A percentile compares a stretch with the other conserved stretches of the same genome.
Conservation (phyloP, 2,888 invertebrate genomes). For the Hartigia nigra region DNA sequence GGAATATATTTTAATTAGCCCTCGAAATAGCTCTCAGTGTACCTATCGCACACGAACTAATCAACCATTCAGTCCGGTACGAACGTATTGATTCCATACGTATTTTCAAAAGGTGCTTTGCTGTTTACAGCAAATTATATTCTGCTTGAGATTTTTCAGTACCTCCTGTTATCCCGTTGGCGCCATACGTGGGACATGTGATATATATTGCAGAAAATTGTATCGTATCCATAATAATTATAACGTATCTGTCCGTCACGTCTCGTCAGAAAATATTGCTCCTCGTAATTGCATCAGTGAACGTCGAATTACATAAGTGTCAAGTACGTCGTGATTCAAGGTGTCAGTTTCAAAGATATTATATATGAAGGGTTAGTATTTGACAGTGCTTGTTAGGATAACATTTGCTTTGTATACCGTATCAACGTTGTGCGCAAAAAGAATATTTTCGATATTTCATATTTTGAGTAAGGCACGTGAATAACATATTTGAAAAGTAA, state of each 20-base stretch:
- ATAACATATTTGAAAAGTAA: too few relatives aligned
- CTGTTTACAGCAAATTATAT: neutral
- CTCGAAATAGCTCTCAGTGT: neutral
- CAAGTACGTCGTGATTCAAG: neutral
- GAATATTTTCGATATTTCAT: neutral
- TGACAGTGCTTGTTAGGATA: neutral
- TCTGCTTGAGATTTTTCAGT: neutral
- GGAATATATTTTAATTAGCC: neutral
- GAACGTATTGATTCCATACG: neutral
- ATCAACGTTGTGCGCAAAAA: neutral
- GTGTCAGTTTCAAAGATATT: too few relatives aligned
- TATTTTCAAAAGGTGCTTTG: neutral
- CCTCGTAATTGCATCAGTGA: neutral
- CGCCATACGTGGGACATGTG: neutral
- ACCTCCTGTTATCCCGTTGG: neutral
- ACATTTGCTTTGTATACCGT: neutral
- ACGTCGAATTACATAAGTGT: neutral
- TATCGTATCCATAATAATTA: neutral
- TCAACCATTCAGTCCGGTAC: neutral
- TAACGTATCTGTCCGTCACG: neutral
- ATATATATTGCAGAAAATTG: neutral
- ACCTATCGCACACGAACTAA: neutral
- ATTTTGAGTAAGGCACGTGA: too few relatives aligned
- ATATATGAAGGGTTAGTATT: too few relatives aligned
- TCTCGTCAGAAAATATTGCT: neutral